Conservation (phyloP, 2,113 vertebrate genomes). For the Puma concolor region DNA sequence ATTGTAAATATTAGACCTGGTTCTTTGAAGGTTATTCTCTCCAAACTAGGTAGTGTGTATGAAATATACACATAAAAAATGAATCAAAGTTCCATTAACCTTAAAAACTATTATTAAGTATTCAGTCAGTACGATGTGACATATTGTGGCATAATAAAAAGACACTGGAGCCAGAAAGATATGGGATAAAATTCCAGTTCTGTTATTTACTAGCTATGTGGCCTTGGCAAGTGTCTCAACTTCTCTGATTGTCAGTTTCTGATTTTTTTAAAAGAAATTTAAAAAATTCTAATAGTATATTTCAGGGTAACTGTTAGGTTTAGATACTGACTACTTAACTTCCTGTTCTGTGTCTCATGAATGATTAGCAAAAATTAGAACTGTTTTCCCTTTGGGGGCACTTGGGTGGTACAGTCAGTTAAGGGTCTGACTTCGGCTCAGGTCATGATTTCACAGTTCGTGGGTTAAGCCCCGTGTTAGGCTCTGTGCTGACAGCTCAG, state of each 20-base stretch:
- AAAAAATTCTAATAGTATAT: not conserved
- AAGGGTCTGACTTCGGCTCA: too few relatives aligned
- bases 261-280: not conserved
- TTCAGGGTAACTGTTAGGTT: constrained; percentile 38
- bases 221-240: not conserved
- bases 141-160: not conserved
- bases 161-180: not conserved
- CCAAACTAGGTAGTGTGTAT: not conserved
- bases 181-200: not conserved
- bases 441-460: too few relatives aligned
- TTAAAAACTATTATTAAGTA: constrained; percentile 12
- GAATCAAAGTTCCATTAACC: not conserved
- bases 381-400: not conserved
- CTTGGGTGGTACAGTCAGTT: too few relatives aligned
- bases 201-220: not conserved
- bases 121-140: not conserved
- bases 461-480: too few relatives aligned
- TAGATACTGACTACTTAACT: constrained; percentile 5
- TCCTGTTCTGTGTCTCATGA: not conserved
- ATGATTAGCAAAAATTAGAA: constrained; percentile 1
- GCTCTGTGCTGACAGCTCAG: too few relatives aligned
- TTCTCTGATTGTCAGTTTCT: not conserved
- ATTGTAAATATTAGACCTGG: not conserved
- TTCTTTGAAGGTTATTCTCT: constrained; percentile 14
- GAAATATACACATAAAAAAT: not conserved